These are phyloP conservation scores for Sialis lutaria DNA, from an alignment of 2,888 invertebrate genomes.

Conservation along the genomic window DNA sequence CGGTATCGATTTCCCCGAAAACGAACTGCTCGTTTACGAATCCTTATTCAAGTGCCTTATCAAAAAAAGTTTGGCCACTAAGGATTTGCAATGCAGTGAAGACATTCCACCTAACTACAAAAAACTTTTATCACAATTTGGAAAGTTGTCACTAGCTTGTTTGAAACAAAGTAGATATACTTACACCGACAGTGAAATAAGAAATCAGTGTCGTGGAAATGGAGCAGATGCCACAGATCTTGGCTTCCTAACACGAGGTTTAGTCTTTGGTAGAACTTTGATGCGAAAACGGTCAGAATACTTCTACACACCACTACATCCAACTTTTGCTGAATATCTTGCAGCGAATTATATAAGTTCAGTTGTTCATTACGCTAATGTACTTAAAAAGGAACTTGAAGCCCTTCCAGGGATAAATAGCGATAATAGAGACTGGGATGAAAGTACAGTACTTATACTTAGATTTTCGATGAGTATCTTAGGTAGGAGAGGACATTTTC, in stretches of 20 bases:
- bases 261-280: slow-evolving; percentile 24
- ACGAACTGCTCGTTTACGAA: slow-evolving; percentile 20
- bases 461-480: slow-evolving; percentile 31
- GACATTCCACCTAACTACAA: slow-evolving; percentile 24
- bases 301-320: slow-evolving; percentile 29
- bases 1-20: slow-evolving; percentile 22
- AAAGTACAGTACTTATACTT: slow-evolving; percentile 23
- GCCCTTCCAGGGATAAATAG: slow-evolving; percentile 25
- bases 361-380: slow-evolving; percentile 29
- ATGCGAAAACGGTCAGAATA: slow-evolving; percentile 23
- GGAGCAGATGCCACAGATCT: slow-evolving; percentile 24
- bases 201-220: slow-evolving; percentile 24
- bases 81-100: not conserved
- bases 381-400: slow-evolving; percentile 31
- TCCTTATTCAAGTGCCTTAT: slow-evolving; percentile 21
- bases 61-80: slow-evolving; percentile 18
- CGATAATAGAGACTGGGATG: slow-evolving; percentile 6
- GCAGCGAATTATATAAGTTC: slow-evolving; percentile 36
- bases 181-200: slow-evolving; percentile 31
- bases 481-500: slow-evolving; percentile 29
- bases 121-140: slow-evolving; percentile 31
- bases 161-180: slow-evolving; percentile 28
- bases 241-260: slow-evolving; percentile 27
- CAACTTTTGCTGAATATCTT: slow-evolving; percentile 32
- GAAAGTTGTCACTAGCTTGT: slow-evolving; percentile 29